Percentiles rank a stretch among this genome's conserved stretches.
Evolutionary conservation across 2,888 invertebrate species (phyloP).

Genomic region (Lasioglossum lativentre): DNA sequence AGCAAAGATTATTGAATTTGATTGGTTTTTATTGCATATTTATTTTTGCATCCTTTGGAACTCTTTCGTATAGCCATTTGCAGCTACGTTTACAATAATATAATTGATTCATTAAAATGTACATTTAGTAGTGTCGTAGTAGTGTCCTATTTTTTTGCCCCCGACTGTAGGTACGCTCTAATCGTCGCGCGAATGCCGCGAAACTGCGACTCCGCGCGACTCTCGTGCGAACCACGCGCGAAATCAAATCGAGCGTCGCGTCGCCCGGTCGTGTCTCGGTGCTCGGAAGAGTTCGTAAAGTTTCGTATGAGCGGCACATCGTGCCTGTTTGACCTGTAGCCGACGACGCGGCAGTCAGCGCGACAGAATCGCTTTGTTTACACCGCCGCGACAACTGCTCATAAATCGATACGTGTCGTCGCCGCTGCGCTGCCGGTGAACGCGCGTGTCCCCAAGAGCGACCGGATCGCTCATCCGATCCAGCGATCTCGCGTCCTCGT

Average conservation of each 20-base stretch:
- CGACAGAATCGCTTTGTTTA: constrained; percentile 63
- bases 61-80: too few species aligned
- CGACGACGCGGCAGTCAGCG: constrained; percentile 51
- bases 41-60: background rate
- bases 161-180: background rate
- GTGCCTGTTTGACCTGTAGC: constrained; percentile 60
- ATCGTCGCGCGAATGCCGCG: constrained; percentile 43
- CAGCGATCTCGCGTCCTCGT: constrained; percentile 11
- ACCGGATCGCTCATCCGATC: background rate
- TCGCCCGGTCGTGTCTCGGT: constrained; percentile 17
- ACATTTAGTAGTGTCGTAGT: too few species aligned
- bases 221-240: constrained; percentile 16
- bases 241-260: constrained; percentile 56
- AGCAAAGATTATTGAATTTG: too few species aligned
- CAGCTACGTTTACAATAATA: background rate
- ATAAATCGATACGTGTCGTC: constrained; percentile 27
- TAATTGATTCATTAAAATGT: background rate
- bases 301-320: constrained; percentile 61
- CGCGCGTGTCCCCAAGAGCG: too few species aligned
- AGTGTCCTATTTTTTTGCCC: background rate
- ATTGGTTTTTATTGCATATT: background rate
- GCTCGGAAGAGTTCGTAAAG: constrained; percentile 59
- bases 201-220: constrained; percentile 6
- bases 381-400: constrained; percentile 38
- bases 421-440: constrained; percentile 3